Evolutionary conservation across 2,888 invertebrate species (phyloP), one percentile per base, ranked within the genome.

Genomic region (Oeneis ivallda): DNA sequence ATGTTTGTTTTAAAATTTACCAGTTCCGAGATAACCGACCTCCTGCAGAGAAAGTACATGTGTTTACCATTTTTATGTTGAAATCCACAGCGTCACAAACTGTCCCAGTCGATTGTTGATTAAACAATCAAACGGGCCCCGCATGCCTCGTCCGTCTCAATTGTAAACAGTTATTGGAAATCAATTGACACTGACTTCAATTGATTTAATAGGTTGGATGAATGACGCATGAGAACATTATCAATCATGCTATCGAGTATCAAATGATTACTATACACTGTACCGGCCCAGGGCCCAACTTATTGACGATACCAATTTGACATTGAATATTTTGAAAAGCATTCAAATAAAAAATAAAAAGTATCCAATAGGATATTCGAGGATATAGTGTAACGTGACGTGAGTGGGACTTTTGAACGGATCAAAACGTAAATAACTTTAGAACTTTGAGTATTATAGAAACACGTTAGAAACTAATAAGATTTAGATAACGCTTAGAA

Each of bases 131-230:
- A 84, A 78, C 79, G 81, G 82, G 81, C 65, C 91, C 91, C 91
- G 91, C 89, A 91, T 91, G 79, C 79, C 69, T 82, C 82, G 79
- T 84, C 81, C 77, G 78, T 84, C 80, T 86, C 86, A 87, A 89
- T 90, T 89, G 88, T 84, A 82, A 84, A 86, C 84, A 80, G 82
- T 89, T 89, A 92, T 91, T 89, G 89, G 86, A 87, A 91, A 89
- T 87, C 91, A 89, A 91, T 92, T 90, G 89, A 85, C 85, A 83
- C 81, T 72, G 63, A 77, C 74, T 81, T 77, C 39, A 82, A 84
- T 85, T 82, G 80, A 79, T 79, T 82, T 78, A 77, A 84, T 75
- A 73, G 82, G 78, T 77, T 77, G 72, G 75, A 79, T 82, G 81
- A 84, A 82, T 81, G 83, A 79, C 78, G 76, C 71, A 70, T 66